phyloP scores from a whole-genome alignment of 2,797 vertebrate genomes.

The Oreonectes daqikongensis region DNA sequence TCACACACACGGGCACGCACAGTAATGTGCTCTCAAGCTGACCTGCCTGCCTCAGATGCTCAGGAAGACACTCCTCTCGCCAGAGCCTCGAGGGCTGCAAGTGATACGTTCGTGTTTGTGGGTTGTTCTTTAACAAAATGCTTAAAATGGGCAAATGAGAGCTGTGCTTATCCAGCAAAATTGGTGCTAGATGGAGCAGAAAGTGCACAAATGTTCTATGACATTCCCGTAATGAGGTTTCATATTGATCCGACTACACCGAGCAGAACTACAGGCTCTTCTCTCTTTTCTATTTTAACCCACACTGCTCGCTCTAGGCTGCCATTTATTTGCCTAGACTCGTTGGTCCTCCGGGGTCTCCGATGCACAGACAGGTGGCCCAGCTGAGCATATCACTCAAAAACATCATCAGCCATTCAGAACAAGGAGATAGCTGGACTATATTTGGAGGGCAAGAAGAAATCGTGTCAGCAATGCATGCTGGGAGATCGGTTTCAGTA shows the following conservation, averaged over 20 bases:
- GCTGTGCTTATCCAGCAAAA: constrained; percentile 86
- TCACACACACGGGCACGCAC: constrained; percentile 27
- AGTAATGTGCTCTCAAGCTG: constrained; percentile 39
- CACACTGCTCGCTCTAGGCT: constrained; percentile 68
- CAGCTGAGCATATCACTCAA: constrained; percentile 64
- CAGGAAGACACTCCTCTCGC: constrained; percentile 61
- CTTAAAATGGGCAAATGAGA: constrained; percentile 80
- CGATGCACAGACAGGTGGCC: constrained; percentile 61
- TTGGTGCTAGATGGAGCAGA: constrained; percentile 87
- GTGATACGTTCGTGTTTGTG: constrained; percentile 70
- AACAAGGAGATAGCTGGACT: constrained; percentile 44
- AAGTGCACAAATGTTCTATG: constrained; percentile 88
- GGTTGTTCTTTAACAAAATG: constrained; percentile 70
- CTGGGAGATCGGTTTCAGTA: constrained; percentile 50
- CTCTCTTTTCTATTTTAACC: constrained; percentile 48
- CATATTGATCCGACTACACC: constrained; percentile 81
- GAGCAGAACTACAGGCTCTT: constrained; percentile 66
- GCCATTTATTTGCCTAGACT: constrained; percentile 69
- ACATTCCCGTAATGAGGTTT: constrained; percentile 87
- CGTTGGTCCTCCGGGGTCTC: constrained; percentile 41
- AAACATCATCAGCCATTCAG: constrained; percentile 68
- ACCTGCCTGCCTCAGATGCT: constrained; percentile 57
- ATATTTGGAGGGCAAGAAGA: constrained; percentile 48
- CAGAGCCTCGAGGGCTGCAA: too few species aligned
- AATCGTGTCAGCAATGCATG: constrained; percentile 55